Conservation (phyloP, 1,140 invertebrate species). For the Dendroctonus ponderosae region DNA sequence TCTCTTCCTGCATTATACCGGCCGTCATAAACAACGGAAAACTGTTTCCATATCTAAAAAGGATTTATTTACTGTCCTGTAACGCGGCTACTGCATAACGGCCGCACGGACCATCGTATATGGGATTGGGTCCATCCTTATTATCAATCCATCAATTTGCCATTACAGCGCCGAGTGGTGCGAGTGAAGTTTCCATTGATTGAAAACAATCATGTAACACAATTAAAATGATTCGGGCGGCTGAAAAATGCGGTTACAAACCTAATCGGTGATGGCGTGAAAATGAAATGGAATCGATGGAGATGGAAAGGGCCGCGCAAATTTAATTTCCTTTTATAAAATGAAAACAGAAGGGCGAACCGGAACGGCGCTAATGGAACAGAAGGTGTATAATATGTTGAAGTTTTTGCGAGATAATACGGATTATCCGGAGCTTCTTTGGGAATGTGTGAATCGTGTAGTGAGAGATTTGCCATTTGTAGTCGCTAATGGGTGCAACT, state of each 20-base stretch:
- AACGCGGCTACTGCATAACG: constrained; percentile 27
- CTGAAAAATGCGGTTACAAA: constrained; percentile 7
- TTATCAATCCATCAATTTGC: too few relatives aligned
- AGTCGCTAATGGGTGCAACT: constrained; percentile 43
- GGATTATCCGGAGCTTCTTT: constrained; percentile 42
- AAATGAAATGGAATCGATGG: constrained; percentile 19
- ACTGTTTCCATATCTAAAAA: constrained; percentile 42
- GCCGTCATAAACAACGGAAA: constrained; percentile 45
- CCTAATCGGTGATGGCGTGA: constrained; percentile 8
- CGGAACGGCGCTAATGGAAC: constrained; percentile 32
- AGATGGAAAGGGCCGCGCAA: constrained; percentile 5
- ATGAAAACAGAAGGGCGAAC: constrained; percentile 29
- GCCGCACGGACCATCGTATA: constrained; percentile 27
- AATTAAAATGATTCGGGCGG: too few relatives aligned
- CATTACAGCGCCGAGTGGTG: too few relatives aligned
- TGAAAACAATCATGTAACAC: too few relatives aligned
- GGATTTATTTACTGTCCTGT: constrained; percentile 34
- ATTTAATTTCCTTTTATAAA: constrained; percentile 28
- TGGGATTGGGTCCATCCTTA: constrained; percentile 6
- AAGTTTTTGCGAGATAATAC: constrained; percentile 40
- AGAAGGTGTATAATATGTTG: constrained; percentile 37
- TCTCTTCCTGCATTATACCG: constrained; percentile 46
- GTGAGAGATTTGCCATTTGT: constrained; percentile 46
- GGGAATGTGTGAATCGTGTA: constrained; percentile 47
- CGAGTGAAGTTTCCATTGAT: too few relatives aligned